phyloP scores from a whole-genome alignment of 2,113 vertebrate species.

The Cyprichromis sp. region DNA sequence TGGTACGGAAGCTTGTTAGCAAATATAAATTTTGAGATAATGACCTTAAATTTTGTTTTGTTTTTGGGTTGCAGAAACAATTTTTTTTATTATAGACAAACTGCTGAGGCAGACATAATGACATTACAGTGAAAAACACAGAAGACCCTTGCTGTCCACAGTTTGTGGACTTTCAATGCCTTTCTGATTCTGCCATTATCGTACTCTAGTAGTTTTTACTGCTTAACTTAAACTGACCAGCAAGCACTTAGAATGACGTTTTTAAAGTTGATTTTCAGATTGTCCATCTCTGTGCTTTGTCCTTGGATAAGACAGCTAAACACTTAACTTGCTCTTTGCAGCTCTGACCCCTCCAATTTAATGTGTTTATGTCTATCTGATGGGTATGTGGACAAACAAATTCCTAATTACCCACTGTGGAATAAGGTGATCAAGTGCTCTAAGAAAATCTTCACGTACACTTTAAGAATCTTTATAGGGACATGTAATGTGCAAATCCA shows the following conservation, averaged over 20 bases:
- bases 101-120: not conserved
- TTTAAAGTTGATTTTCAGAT: not conserved
- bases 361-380: conserved; percentile 11
- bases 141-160: not conserved
- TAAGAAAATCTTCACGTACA: not conserved
- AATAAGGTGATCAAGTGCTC: conserved; percentile 21
- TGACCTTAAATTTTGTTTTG: not conserved
- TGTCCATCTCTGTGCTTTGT: not conserved
- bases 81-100: not conserved
- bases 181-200: not conserved
- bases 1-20: not conserved
- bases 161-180: not conserved
- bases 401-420: conserved; percentile 17
- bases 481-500: conserved; percentile 49
- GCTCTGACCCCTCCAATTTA: conserved; percentile 10
- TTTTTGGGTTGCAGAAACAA: accelerated
- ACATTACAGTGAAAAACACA: not conserved
- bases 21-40: not conserved
- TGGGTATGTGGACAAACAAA: conserved; percentile 24
- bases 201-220: not conserved
- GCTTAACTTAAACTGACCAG: not conserved
- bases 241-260: not conserved
- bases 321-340: not conserved
- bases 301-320: not conserved
- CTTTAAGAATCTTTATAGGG: conserved; percentile 37